Base-by-base conservation (phyloP, 2,113 vertebrate genomes). In the Crocuta crocuta region DNA sequence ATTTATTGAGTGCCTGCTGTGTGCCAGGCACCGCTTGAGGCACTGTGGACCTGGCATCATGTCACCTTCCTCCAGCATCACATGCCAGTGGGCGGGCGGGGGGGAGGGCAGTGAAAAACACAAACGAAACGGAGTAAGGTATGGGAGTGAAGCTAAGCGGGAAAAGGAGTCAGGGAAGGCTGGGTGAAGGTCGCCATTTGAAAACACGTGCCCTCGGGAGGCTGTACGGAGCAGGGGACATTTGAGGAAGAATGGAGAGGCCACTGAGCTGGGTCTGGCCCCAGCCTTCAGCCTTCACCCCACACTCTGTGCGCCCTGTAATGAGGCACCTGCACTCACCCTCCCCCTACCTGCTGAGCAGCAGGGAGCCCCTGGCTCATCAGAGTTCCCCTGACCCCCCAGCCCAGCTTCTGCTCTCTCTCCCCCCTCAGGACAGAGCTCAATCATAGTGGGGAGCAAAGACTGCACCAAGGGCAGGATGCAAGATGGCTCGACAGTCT, bases 401-500 rank as follows among this genome's bases (percentile, higher is more conserved):
- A 70, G 1, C 26, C 58, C 43, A 24, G 23, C 58, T 87, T n/a
- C 87, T 23, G 35, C 76, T 92, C 13, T 87, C 13, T 87, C 43
- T 81, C 28, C 3, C 11, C 21, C 43, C 55, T 10, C 93, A 98
- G 98, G 96, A 90, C 5, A 3, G 10, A 8, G 0, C 1, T n/a
- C 96, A 0, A 2, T 89, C 17, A 21, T 96, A 0, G 0, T 73
- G 21, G 65, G 93, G 19, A 97, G 55, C 90, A 98, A 97, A 95
- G 94, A 96, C 63, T 98, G 98, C 70, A 71, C 55, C 35, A 0
- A 1, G 1, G 5, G 4, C 4, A 1, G 8, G n/a, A 10, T 2
- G 9, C 3, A 28, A 39, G 2, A 70, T 2, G 15, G 17, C 9
- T 10, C 0, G 0, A 0, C 1, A 1, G 4, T 71, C 79, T 65